A percentile compares a stretch with the other conserved stretches of the same genome.
phyloP scores from a whole-genome alignment of 2,797 vertebrate genomes.

The Ptychadena robeensis region DNA sequence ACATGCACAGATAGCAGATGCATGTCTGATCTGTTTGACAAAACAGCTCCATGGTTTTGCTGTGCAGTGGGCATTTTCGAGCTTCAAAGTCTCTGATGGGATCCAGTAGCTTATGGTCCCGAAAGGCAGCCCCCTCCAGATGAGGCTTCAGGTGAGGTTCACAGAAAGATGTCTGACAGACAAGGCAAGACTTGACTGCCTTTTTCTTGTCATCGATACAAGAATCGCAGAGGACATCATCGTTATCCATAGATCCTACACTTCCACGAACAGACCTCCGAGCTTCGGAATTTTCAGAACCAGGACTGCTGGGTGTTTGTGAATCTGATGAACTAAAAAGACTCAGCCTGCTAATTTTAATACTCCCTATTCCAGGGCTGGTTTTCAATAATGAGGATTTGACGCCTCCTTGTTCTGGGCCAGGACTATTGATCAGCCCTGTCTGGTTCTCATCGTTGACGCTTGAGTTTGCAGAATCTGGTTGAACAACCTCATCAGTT shows the following conservation, averaged over 20 bases:
- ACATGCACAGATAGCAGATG: slow-evolving; percentile 96
- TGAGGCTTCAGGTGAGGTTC: slow-evolving; percentile 95
- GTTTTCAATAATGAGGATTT: slow-evolving; percentile 18
- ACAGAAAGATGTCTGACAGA: slow-evolving; percentile 96
- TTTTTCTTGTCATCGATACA: slow-evolving; percentile 94
- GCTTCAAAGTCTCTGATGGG: slow-evolving; percentile 94
- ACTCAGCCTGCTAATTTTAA: slow-evolving; percentile 31
- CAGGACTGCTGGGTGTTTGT: slow-evolving; percentile 26
- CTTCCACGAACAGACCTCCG: slow-evolving; percentile 36
- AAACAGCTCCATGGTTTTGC: slow-evolving; percentile 97
- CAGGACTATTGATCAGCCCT: slow-evolving; percentile 13
- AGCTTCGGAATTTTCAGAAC: slow-evolving; percentile 12
- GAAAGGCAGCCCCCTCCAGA: slow-evolving; percentile 90
- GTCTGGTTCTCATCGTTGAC: slow-evolving; percentile 29
- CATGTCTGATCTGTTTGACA: slow-evolving; percentile 97
- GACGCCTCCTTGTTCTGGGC: slow-evolving; percentile 13
- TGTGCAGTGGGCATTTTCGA: slow-evolving; percentile 94
- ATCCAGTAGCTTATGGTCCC: slow-evolving; percentile 94
- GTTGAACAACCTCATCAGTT: not conserved
- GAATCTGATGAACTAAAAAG: slow-evolving; percentile 31
- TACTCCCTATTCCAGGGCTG: slow-evolving; percentile 18
- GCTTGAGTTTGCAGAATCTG: slow-evolving; percentile 13
- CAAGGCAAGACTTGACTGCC: slow-evolving; percentile 93
- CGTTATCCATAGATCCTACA: slow-evolving; percentile 64
- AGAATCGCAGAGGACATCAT: slow-evolving; percentile 94